Evolutionary conservation across 2,888 invertebrate species (phyloP), one percentile per base, ranked within the genome.

Genomic region (Noctuana brunneofusca): DNA sequence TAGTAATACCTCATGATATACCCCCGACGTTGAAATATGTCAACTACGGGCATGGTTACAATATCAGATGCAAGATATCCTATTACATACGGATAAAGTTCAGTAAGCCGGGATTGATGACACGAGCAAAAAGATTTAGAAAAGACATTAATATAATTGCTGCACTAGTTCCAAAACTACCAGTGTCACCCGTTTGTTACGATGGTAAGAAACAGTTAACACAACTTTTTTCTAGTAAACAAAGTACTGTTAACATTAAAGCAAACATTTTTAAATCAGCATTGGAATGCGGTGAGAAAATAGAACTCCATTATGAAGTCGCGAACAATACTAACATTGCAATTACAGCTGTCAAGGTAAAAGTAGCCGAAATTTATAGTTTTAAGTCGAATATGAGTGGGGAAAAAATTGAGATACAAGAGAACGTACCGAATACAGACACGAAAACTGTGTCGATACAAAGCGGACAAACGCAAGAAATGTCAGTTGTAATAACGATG

Each of bases 211-310:
- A 43, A 5, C 16, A 43, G 18, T 18, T 43, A 18, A 43, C 43
- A 43, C 43, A 18, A 43, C 2, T 43, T 9, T 43, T 43, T 43
- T 18, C 18, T 9, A 43, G 11, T 11, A 43, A 43, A 43, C 0
- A 43, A 8, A 16, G 18, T 1, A 18, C 16, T 43, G 14, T 43
- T 9, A 11, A 43, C 4, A 18, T 43, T 9, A 43, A 43, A 43
- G 18, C 18, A 18, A 9, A 43, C 3, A 43, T 43, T 18, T 43
- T 18, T 0, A 43, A 43, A 43, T 43, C 43, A 11, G 43, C 11
- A 2, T 43, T 43, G 43, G 43, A 43, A 43, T 43, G 43, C 18
- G 43, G 43, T 18, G 43, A 43, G 18, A 43, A 43, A 18, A 43
- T 43, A 11, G 43, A 43, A 18, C 18, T 43, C 9, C 18, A 18